Conservation (phyloP, 2,888 invertebrate genomes). For the Ganaspis brasiliensis region DNA sequence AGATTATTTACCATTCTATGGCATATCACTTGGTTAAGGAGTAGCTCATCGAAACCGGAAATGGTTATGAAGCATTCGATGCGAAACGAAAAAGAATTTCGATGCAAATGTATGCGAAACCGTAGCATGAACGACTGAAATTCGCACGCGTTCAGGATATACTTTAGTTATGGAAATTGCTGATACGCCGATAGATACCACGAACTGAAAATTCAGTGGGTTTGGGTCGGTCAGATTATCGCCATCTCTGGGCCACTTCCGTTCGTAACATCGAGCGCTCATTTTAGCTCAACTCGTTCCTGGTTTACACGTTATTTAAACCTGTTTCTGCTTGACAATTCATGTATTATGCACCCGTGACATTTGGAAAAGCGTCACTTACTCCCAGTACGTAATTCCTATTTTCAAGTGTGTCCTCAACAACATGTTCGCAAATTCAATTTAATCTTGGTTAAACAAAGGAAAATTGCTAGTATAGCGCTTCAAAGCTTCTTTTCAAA, state of each 20-base stretch:
- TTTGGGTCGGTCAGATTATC: slow-evolving; percentile 27
- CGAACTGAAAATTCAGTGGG: slow-evolving; percentile 16
- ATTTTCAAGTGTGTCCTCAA: not conserved
- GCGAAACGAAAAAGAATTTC: slow-evolving; percentile 36
- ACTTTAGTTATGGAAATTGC: slow-evolving; percentile 34
- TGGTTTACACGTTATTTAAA: slow-evolving; percentile 38
- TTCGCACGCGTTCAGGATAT: slow-evolving; percentile 16
- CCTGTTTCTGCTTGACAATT: slow-evolving; percentile 22
- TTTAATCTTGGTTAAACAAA: too few relatives aligned
- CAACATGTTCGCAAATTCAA: too few relatives aligned
- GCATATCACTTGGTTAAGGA: not conserved
- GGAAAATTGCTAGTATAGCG: too few relatives aligned
- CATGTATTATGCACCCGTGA: slow-evolving; percentile 28
- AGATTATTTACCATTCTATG: not conserved
- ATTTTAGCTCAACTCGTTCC: slow-evolving; percentile 27
- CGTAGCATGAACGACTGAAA: slow-evolving; percentile 14
- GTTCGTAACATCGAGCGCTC: slow-evolving; percentile 31
- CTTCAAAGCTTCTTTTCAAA: too few relatives aligned
- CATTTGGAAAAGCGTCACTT: slow-evolving; percentile 6
- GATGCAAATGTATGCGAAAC: slow-evolving; percentile 17
- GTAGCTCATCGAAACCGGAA: not conserved
- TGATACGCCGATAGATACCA: slow-evolving; percentile 18
- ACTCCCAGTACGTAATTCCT: slow-evolving; percentile 7
- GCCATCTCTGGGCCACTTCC: slow-evolving; percentile 35
- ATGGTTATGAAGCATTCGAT: slow-evolving; percentile 11